Base-by-base conservation (phyloP, 64 coral and sea anemone genomes). In the Porites australiensis region DNA sequence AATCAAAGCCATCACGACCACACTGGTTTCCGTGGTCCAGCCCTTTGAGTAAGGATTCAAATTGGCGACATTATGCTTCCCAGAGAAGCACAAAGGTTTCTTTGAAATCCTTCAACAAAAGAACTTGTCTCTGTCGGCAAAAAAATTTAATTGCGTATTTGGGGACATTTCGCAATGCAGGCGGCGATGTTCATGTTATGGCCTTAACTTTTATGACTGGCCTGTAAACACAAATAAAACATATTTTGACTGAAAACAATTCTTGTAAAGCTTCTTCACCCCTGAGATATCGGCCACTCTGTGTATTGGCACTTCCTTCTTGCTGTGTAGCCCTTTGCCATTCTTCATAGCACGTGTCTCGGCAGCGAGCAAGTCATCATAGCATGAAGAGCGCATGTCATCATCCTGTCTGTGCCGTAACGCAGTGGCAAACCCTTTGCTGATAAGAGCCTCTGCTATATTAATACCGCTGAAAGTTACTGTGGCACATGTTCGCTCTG, bases 261-360 rank as follows among this genome's bases (percentile, higher is more conserved):
- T 19, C 6, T 64, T 18, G 27, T 37, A 37, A 37, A 44, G 16
- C 62, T 10, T 2, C 64, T 82, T 71, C 60, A 92, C 93, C 86
- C 96, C 96, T 20, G 96, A 98, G 3, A 98, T 75, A 72, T 98
- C 97, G 44, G 97, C 94, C 5, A 96, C 91, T 93, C 91, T 93
- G 76, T 98, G 97, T 19, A 90, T 96, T 1, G 97, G 94, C 4
- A 75, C 5, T 75, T 98, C 97, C 43, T 98, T 96, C 79, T 94
- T 98, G 59, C 90, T 98, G 57, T 98, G 97, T 5, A 98, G 73
- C 43, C 97, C 97, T 87, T 98, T 98, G 3, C 77, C 82, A 70
- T 98, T 98, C 74, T 98, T 98, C 22, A 88, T 79, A 3, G 97
- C 97, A 88, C 97, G 89, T 16, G 97, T 94, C 77, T 98, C 97